Conservation (phyloP, 2,888 invertebrate genomes). For the Lacanobia oleracea region DNA sequence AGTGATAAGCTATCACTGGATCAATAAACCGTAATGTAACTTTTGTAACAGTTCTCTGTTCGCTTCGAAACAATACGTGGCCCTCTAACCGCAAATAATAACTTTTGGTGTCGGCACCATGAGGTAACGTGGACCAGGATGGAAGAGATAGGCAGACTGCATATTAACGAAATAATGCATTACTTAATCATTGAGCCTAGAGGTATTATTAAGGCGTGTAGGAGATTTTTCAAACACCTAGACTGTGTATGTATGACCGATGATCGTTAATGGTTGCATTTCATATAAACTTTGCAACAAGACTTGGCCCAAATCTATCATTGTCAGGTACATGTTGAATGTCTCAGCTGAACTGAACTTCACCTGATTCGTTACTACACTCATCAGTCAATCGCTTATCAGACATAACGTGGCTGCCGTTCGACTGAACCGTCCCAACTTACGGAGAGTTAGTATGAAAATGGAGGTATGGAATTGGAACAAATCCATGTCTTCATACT, state of each 20-base stretch:
- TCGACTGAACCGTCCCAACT: slow-evolving; percentile 8
- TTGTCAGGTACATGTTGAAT: slow-evolving; percentile 49
- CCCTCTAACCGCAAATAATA: slow-evolving; percentile 64
- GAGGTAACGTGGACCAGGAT: slow-evolving; percentile 40
- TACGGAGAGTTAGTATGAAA: slow-evolving; percentile 2
- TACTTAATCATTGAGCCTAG: slow-evolving; percentile 11
- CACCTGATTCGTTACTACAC: slow-evolving; percentile 50
- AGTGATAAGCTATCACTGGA: slow-evolving; percentile 85
- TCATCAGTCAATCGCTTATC: slow-evolving; percentile 61
- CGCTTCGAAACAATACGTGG: slow-evolving; percentile 63
- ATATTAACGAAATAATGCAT: slow-evolving; percentile 48
- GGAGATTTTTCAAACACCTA: slow-evolving; percentile 21
- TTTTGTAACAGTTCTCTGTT: slow-evolving; percentile 69
- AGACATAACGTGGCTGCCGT: slow-evolving; percentile 23
- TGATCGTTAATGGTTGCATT: slow-evolving; percentile 11
- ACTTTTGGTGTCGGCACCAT: slow-evolving; percentile 66
- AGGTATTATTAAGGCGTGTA: not conserved
- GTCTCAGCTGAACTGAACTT: slow-evolving; percentile 43
- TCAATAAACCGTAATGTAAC: slow-evolving; percentile 84
- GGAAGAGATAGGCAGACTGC: slow-evolving; percentile 28
- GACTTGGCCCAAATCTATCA: slow-evolving; percentile 49
- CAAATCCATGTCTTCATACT: slow-evolving; percentile 11
- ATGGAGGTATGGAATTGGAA: not conserved
- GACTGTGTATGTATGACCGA: not conserved
- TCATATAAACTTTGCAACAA: slow-evolving; percentile 35